Evolutionary conservation across 2,888 invertebrate species (phyloP).

Genomic region (Amblyteles armatorius): DNA sequence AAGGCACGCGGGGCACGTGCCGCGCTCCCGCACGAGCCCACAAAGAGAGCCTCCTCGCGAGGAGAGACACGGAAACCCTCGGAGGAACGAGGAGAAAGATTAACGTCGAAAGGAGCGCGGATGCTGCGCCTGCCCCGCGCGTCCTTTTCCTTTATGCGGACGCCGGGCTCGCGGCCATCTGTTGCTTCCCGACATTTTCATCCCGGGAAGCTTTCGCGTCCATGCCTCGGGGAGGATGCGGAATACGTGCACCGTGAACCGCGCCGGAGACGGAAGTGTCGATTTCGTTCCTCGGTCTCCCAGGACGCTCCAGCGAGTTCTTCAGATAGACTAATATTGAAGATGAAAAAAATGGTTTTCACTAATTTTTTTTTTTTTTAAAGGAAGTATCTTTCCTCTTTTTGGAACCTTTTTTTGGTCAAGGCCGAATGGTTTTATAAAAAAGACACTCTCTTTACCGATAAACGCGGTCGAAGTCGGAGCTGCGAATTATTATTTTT

Average conservation of each 20-base stretch:
- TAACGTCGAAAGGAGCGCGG: conserved; percentile 24
- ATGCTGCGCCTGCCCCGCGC: conserved; percentile 59
- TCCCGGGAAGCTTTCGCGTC: conserved; percentile 59
- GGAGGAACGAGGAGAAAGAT: conserved; percentile 24
- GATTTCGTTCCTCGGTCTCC: conserved; percentile 23
- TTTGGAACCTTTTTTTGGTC: no score
- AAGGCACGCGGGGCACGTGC: conserved; percentile 53
- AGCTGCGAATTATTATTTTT: no score
- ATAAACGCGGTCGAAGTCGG: no score
- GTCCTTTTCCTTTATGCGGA: conserved; percentile 42
- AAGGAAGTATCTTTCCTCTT: no score
- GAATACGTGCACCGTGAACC: not conserved
- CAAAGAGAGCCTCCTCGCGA: conserved; percentile 12
- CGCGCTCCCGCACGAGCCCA: conserved; percentile 8
- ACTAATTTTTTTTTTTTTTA: no score
- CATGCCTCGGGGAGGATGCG: conserved; percentile 6
- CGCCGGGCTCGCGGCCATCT: conserved; percentile 68
- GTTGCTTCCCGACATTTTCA: conserved; percentile 72
- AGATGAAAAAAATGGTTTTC: no score
- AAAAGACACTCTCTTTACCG: no score
- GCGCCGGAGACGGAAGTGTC: conserved; percentile 46
- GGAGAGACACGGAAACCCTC: not conserved
- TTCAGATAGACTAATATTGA: conserved; percentile 1
- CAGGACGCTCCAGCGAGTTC: conserved; percentile 21
- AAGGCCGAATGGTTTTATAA: no score